Base-by-base conservation (phyloP, 2,113 vertebrate genomes). In the Ochotona princeps region DNA sequence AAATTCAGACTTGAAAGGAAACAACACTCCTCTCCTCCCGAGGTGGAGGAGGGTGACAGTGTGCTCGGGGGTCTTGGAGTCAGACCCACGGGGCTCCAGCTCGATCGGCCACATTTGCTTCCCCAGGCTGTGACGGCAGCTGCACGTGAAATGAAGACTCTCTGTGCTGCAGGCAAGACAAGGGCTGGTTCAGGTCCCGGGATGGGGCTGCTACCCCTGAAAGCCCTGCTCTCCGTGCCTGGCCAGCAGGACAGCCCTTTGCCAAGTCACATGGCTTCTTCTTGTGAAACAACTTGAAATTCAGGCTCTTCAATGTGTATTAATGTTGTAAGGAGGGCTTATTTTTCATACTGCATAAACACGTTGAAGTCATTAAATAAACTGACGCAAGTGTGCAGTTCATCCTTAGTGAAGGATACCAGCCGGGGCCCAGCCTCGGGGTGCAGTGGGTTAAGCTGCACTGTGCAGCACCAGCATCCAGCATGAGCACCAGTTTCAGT, bases 91-190 rank as follows among this genome's bases (percentile, higher is more conserved):
- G 35, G 21, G 61, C 67, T 79, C 26, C 35, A 30, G 65, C 57
- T 20, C 4, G 11, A 74, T 54, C 63, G 63, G 13, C 60, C 10
- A 12, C 30, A 83, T 49, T 87, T 67, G 74, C 69, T 60, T 94
- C 79, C 72, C 65, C 72, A 51, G 74, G 72, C 49, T 63, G 51
- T 93, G 76, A 73, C 51, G 49, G 83, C 65, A 70, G 12, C 61
- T 88, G 4, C 4, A 57, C 88, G 87, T 83, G 23, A 89, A 82
- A 97, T 67, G 51, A 47, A 89, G 69, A 49, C 35, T 91, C 35
- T 91, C 51, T 32, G 2, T 12, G 44, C n/a, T 89, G 26, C 30
- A 54, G 44, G 30, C 32, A 63, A 23, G 20, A 30, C 54, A n/a
- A 1, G 9, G 14, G 21, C 84, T 57, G 81, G 7, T 26, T 87